Conservation (phyloP, 1,140 invertebrate species). For the Eulimnadia texana region DNA sequence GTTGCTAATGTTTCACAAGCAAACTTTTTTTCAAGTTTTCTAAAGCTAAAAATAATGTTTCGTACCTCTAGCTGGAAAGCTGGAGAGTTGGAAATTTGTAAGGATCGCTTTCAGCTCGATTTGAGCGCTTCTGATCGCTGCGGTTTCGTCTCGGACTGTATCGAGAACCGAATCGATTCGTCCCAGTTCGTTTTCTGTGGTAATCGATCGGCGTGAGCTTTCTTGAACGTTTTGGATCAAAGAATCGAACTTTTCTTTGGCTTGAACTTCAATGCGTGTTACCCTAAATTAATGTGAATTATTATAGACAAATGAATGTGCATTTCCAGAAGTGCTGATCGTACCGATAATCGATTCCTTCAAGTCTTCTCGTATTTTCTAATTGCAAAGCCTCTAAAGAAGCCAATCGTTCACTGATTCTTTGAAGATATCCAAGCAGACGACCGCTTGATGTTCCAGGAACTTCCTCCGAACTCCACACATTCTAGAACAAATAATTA, state of each 20-base stretch:
- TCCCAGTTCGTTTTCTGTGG: constrained; percentile 23
- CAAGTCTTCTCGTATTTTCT: constrained; percentile 29
- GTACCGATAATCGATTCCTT: constrained; percentile 34
- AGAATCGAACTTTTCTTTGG: constrained; percentile 24
- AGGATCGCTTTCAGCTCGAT: constrained; percentile 17
- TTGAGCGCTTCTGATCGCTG: constrained; percentile 20
- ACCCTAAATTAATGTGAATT: constrained; percentile 18
- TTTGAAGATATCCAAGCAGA: constrained; percentile 16
- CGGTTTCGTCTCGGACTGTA: constrained; percentile 22
- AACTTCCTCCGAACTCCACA: not conserved
- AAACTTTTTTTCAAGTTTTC: not conserved
- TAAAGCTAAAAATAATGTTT: not conserved
- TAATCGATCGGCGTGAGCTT: constrained; percentile 22
- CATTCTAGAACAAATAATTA: not conserved
- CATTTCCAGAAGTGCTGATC: not conserved
- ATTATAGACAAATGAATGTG: not conserved
- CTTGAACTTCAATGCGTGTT: constrained; percentile 26
- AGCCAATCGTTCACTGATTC: constrained; percentile 30
- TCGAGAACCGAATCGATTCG: constrained; percentile 25
- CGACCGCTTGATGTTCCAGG: not conserved
- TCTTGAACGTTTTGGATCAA: constrained; percentile 21
- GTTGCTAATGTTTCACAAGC: not conserved
- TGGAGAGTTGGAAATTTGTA: not conserved
- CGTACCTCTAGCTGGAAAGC: not conserved
- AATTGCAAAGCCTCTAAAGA: constrained; percentile 30